Base-by-base conservation (phyloP, 2,113 vertebrate genomes). In the Apteryx owenii region DNA sequence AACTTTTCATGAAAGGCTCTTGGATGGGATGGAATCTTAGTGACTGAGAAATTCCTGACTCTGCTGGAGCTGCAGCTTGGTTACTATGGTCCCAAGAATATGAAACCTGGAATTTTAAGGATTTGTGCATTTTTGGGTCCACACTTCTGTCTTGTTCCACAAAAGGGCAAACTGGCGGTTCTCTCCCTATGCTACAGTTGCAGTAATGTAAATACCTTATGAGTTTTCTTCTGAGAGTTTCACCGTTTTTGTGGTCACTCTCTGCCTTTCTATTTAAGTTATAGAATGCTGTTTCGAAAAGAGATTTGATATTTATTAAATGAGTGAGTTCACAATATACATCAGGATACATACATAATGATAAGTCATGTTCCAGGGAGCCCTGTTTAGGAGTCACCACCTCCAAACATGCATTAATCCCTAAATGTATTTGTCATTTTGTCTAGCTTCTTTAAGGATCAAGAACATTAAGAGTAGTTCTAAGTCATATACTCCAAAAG, bases 381-480 rank as follows among this genome's bases (percentile, higher is more conserved):
- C 51, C 25, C 1, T 89, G 31, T 68, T 91, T 85, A 56, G 61
- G 53, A 83, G n/a, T 71, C 90, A 31, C 21, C 51, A 68, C 31
- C 56, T 89, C 51, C 80, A 75, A 66, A 38, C 21, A 20, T 3
- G 4, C 0, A 0, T 17, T 78, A n/a, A 58, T 78, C 0, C 0
- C 50, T 78, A 48, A 48, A 62, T 36, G 28, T 65, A 50, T 54
- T 75, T 85, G 58, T 92, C 5, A 60, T 93, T 95, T 92, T 92
- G 40, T 82, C 51, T 56, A 7, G 7, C 84, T 91, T 96, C 51
- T 80, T 76, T 81, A 82, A 91, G 89, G 56, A 76, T 89, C 69
- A 72, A 58, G 72, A 81, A 48, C 15, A 72, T 91, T 79, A 88
- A 48, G 60, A 70, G 36, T 83, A 89, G 79, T 94, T 89, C 87